Evolutionary conservation across 2,113 vertebrate genomes (phyloP).

Genomic region (Salminus brasiliensis): DNA sequence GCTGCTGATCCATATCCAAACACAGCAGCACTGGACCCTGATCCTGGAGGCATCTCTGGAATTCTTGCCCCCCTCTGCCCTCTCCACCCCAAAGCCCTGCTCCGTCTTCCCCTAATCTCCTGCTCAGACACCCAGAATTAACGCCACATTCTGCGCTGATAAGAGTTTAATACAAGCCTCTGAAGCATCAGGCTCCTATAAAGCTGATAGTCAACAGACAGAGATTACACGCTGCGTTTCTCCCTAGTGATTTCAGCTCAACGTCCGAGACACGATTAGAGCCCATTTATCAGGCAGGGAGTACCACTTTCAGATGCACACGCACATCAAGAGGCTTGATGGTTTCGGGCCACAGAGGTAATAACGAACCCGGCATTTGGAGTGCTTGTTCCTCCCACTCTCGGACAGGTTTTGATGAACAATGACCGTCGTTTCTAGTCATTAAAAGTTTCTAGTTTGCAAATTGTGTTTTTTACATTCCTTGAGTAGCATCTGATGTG

Average conservation of each 20-base stretch:
- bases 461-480: neutral
- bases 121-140: slow-evolving; percentile 49
- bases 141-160: slow-evolving; percentile 52
- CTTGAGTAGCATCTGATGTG: neutral
- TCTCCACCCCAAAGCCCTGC: slow-evolving; percentile 33
- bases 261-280: slow-evolving; percentile 13
- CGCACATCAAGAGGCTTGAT: neutral
- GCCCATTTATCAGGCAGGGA: slow-evolving; percentile 2
- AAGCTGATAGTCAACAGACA: slow-evolving; percentile 30
- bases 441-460: neutral
- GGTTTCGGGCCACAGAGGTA: neutral
- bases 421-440: neutral
- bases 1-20: slow-evolving; percentile 54
- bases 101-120: slow-evolving; percentile 52
- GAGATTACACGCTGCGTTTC: slow-evolving; percentile 18
- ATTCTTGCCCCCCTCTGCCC: slow-evolving; percentile 35
- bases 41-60: slow-evolving; percentile 55
- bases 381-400: neutral
- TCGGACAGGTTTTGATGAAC: neutral
- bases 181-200: slow-evolving; percentile 30
- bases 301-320: neutral
- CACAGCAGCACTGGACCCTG: slow-evolving; percentile 47
- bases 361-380: neutral
- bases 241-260: slow-evolving; percentile 1
- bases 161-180: slow-evolving; percentile 50